Base-by-base conservation (phyloP, 37 sponge, comb jelly and placozoan genomes). In the Chondrosia reniformis region DNA sequence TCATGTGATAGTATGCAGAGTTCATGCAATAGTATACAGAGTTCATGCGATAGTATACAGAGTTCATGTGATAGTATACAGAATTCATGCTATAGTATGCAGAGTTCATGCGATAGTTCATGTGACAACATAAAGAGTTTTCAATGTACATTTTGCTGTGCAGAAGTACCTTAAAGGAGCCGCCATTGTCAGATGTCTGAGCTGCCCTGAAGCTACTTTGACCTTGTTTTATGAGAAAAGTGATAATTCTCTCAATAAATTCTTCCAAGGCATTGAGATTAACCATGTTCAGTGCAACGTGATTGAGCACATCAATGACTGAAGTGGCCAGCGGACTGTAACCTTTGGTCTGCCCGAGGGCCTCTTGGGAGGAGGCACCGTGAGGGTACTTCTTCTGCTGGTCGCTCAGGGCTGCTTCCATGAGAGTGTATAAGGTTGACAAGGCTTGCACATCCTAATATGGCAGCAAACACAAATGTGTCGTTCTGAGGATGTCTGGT, bases 61-160 rank as follows among this genome's bases (percentile, higher is more conserved):
- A 66, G 31, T 5, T 7, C 67, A 33, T 32, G 34, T 9, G 45
- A 0, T 9, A 64, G 12, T 1, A 24, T 41, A 77, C 38, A 64
- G 7, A 57, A n/a, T n/a, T n/a, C n/a, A n/a, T n/a, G n/a, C n/a
- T n/a, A n/a, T n/a, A n/a, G n/a, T n/a, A n/a, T n/a, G 82, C 92
- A 82, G 81, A 58, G 49, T 84, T 75, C 77, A 88, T 73, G 1
- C 85, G 84, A 69, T 83, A 77, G 81, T 79, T 84, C 37, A 88
- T 88, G 56, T 84, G 84, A n/a, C n/a, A n/a, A n/a, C n/a, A n/a
- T n/a, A n/a, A n/a, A n/a, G n/a, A n/a, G n/a, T n/a, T n/a, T 15
- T 49, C 52, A 49, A 49, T 49, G 15, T 49, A 49, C 52, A 49
- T 15, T 15, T 19, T 15, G 15, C 10, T 3, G 27, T 6, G n/a